Evolutionary conservation across 1,140 invertebrate species (phyloP), one percentile per base, ranked within the genome.

Genomic region (Pachypeltis micranthus): DNA sequence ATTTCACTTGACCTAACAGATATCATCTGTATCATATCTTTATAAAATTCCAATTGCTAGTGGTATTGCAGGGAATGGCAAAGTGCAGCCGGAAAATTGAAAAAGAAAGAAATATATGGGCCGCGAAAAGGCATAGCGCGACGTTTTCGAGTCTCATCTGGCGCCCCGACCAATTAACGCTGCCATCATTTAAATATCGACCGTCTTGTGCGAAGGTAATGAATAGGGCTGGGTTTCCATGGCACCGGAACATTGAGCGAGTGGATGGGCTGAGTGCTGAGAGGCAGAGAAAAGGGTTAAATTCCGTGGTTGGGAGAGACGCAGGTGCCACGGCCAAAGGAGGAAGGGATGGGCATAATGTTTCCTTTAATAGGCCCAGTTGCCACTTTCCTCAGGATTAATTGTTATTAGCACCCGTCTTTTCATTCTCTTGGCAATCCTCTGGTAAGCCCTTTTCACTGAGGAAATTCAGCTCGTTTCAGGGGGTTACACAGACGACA

Each of bases 401-500:
- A 56, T 56, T 56, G 54, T 56, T 56, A 56, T 56, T 56, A 23
- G 54, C 54, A 56, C 54, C 16, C 54, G 54, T 56, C 54, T 56
- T 26, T 56, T 25, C 34, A 10, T 39, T n/a, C n/a, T n/a, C n/a
- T n/a, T n/a, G n/a, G n/a, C n/a, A n/a, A n/a, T n/a, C n/a, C n/a
- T n/a, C n/a, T n/a, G n/a, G n/a, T n/a, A n/a, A n/a, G n/a, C n/a
- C n/a, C n/a, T n/a, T n/a, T n/a, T n/a, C n/a, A n/a, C n/a, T n/a
- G n/a, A n/a, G n/a, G n/a, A n/a, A n/a, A n/a, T n/a, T n/a, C n/a
- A n/a, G n/a, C n/a, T n/a, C n/a, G n/a, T n/a, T n/a, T n/a, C n/a
- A n/a, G n/a, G n/a, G n/a, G n/a, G n/a, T n/a, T n/a, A n/a, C n/a
- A n/a, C n/a, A n/a, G n/a, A n/a, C n/a, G n/a, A n/a, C n/a, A n/a